These are phyloP conservation scores for Meloidogyne chitwoodi DNA, from an alignment of 1,140 invertebrate genomes.

Conservation along the genomic window DNA sequence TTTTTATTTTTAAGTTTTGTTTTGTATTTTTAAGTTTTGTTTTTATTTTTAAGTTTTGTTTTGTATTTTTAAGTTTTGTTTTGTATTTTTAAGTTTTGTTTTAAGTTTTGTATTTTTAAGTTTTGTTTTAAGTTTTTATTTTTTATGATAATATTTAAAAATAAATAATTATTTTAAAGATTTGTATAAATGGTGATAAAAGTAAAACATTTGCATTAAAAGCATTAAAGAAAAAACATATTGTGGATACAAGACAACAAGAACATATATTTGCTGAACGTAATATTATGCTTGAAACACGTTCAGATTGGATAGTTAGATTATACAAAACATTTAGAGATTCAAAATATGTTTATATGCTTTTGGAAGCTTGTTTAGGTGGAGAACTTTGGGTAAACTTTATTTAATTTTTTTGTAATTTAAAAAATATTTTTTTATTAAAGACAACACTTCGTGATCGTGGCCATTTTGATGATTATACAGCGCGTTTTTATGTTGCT, in stretches of 20 bases:
- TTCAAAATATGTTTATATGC: slow-evolving; percentile 92
- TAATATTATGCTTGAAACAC: slow-evolving; percentile 93
- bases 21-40: too few relatives aligned
- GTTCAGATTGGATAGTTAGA: slow-evolving; percentile 92
- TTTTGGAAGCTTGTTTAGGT: slow-evolving; percentile 93
- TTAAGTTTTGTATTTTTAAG: too few relatives aligned
- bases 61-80: too few relatives aligned
- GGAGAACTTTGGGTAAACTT: slow-evolving; percentile 63
- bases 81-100: too few relatives aligned
- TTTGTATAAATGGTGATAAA: slow-evolving; percentile 72
- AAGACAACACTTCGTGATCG: slow-evolving; percentile 84
- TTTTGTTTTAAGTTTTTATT: too few relatives aligned
- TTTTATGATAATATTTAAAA: too few relatives aligned
- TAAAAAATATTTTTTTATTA: slow-evolving; percentile 67
- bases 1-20: too few relatives aligned
- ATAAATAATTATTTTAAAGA: not conserved
- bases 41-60: too few relatives aligned
- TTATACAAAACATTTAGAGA: slow-evolving; percentile 95
- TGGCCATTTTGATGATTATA: slow-evolving; percentile 64
- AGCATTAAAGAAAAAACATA: slow-evolving; percentile 97
- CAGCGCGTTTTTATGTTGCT: slow-evolving; percentile 79
- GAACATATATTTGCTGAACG: slow-evolving; percentile 99
- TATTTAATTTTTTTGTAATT: not conserved
- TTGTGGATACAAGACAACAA: slow-evolving; percentile 94
- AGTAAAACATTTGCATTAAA: slow-evolving; percentile 88